These are phyloP conservation scores for Steatornis caripensis DNA, from an alignment of 2,113 vertebrate genomes.

Conservation along the genomic window DNA sequence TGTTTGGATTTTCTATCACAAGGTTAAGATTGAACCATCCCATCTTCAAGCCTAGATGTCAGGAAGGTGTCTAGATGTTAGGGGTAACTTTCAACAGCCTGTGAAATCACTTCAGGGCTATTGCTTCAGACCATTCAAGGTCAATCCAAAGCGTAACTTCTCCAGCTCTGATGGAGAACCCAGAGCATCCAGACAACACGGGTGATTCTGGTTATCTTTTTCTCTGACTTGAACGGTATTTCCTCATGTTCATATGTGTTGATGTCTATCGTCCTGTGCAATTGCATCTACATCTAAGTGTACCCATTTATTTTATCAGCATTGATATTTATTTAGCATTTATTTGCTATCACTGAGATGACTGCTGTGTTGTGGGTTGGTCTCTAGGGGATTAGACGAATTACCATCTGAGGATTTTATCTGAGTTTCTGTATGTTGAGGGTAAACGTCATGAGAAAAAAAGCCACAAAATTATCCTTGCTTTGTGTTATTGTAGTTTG, in stretches of 20 bases:
- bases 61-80: background rate
- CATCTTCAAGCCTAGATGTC: background rate
- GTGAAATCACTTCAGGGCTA: background rate
- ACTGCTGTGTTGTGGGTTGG: background rate
- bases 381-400: background rate
- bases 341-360: background rate
- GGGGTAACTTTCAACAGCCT: background rate
- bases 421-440: conserved; percentile 18
- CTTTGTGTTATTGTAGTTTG: conserved; percentile 15
- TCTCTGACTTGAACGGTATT: background rate
- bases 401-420: background rate
- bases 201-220: background rate
- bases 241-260: background rate
- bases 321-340: background rate
- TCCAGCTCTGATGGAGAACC: background rate
- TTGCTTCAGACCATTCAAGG: background rate
- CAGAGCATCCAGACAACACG: background rate
- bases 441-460: conserved; percentile 13
- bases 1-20: background rate
- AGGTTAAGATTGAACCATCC: background rate
- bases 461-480: conserved; percentile 21
- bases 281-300: background rate
- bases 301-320: background rate
- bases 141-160: background rate
- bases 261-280: background rate